Evolutionary conservation across 2,113 vertebrate genomes (phyloP).

Genomic region (Orientallactaga bullata): DNA sequence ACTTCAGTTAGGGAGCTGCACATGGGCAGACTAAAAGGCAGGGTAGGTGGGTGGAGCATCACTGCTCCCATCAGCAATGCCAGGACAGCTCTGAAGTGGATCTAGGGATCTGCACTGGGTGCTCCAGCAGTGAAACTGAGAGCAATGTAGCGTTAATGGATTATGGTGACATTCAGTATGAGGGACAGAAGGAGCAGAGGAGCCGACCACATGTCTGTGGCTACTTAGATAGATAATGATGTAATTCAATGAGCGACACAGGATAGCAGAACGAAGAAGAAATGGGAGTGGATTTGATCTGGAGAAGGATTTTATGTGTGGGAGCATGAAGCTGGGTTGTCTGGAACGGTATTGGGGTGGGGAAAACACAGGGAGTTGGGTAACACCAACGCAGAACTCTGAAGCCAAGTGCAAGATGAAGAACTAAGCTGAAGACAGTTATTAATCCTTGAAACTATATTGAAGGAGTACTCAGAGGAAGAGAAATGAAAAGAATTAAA

Average conservation of each 20-base stretch:
- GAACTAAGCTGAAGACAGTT: not conserved
- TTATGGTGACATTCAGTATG: not conserved
- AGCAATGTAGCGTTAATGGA: not conserved
- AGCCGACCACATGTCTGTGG: not conserved
- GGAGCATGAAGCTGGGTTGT: not conserved
- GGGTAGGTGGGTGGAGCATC: not conserved
- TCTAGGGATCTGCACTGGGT: not conserved
- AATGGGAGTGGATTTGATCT: not conserved
- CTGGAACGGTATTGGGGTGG: not conserved
- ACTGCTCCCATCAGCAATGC: not conserved
- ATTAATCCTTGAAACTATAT: constrained; percentile 13
- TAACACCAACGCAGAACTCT: not conserved
- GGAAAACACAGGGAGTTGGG: not conserved
- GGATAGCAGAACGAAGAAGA: not conserved
- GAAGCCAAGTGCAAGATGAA: constrained; percentile 5
- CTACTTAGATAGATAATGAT: not conserved
- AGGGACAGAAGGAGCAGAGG: not conserved
- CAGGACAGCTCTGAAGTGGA: not conserved
- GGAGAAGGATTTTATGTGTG: not conserved
- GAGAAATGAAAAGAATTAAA: not conserved
- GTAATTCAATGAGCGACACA: not conserved
- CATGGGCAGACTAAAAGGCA: not conserved
- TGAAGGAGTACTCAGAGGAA: not conserved
- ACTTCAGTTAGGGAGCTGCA: not conserved
- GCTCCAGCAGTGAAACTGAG: not conserved